Base-by-base conservation (phyloP, 1,140 invertebrate genomes). In the Procambarus clarkii region DNA sequence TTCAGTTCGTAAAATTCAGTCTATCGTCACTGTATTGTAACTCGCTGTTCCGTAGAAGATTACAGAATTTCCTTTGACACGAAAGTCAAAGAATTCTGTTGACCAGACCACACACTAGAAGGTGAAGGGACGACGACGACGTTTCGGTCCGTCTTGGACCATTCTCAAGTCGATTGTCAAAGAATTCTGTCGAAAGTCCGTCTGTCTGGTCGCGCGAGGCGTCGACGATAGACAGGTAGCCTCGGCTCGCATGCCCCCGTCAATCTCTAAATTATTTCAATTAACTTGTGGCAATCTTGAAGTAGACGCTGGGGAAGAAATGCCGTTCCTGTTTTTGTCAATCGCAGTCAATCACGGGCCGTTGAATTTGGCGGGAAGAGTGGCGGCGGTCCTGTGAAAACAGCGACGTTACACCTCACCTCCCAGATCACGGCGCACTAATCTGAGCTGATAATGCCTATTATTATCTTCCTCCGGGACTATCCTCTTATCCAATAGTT, bases 401-500 rank as follows among this genome's bases (percentile, higher is more conserved):
- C 85, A 18, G 78, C 78, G 50, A 50, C 74, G 88, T 69, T 45
- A 64, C 71, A 54, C 11, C 76, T 71, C 69, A 11, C 71, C 54
- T 79, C 74, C 88, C 79, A 82, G 69, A 84, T 84, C 88, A 84
- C 50, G 74, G 88, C 45, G 81, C 81, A 91, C 88, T 91, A 91
- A 91, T 91, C 88, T 85, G 88, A 64, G 46, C 81, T 85, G 88
- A 91, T 91, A 91, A 91, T 84, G 76, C 88, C 88, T 84, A 91
- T 91, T 91, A 91, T 91, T 84, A 85, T 79, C 88, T 84, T 84
- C 88, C 88, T 83, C 79, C 48, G 60, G 64, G 88, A 91, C 88
- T 91, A 91, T 85, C 88, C 88, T 84, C 88, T 84, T 91, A 91
- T 91, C 88, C 88, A 91, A 91, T 84, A 91, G 88, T 91, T 91